A percentile compares a stretch with the other conserved stretches of the same genome.
phyloP scores from a whole-genome alignment of 1,140 invertebrate species.

The Ganaspis sp. region DNA sequence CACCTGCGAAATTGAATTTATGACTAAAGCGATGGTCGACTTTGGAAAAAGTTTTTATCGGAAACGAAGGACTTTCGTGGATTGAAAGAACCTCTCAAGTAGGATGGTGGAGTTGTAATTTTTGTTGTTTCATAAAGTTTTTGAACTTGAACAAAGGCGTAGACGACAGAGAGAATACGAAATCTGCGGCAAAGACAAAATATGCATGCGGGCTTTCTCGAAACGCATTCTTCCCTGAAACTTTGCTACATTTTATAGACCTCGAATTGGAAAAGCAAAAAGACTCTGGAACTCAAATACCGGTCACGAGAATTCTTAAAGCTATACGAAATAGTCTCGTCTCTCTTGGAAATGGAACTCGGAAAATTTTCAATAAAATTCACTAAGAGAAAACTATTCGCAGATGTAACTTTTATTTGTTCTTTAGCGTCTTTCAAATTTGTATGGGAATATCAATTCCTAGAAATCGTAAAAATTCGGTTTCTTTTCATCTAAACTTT shows the following conservation, averaged over 20 bases:
- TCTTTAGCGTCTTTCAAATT: neutral
- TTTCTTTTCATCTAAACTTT: no score
- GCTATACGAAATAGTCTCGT: slow-evolving; percentile 17
- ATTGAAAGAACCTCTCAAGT: neutral
- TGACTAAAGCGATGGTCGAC: slow-evolving; percentile 14
- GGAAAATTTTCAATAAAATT: slow-evolving; percentile 7
- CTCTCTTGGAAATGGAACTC: neutral
- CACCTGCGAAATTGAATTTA: slow-evolving; percentile 28
- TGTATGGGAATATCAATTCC: neutral
- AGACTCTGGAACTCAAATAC: neutral
- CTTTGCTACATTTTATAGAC: slow-evolving; percentile 11
- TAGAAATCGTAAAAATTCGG: neutral
- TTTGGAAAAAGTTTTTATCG: slow-evolving; percentile 19
- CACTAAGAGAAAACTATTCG: neutral
- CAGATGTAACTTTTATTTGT: neutral
- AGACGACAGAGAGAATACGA: neutral
- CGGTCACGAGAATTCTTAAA: slow-evolving; percentile 15
- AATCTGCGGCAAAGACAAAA: neutral
- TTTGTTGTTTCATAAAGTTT: slow-evolving; percentile 4
- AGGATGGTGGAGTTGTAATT: neutral
- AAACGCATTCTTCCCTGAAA: neutral
- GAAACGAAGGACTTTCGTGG: neutral
- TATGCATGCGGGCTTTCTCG: neutral
- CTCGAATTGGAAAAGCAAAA: neutral
- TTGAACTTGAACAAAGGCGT: slow-evolving; percentile 8